Evolutionary conservation across 2,888 invertebrate genomes (phyloP), one percentile per base, ranked within the genome.

Genomic region (Caradrina clavipalpis): DNA sequence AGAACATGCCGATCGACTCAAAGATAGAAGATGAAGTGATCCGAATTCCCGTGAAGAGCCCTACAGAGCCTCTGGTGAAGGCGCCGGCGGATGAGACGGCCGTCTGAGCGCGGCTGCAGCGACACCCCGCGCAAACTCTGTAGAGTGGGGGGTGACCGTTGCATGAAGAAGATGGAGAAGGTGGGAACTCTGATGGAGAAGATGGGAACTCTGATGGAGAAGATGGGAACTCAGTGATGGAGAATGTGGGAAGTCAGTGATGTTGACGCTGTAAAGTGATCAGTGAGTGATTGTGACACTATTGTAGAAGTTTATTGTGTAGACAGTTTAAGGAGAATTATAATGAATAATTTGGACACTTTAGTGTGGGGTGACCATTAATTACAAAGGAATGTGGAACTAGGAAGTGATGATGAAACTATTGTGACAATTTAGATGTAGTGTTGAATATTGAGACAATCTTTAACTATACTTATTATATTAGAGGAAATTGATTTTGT

Each of bases 1-100:
- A 96, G 95, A 96, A 96, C 83, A 88, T 95, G 89, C 95, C 95
- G 19, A 89, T 90, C 35, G 96, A 96, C 21, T 84, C 91, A 0
- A 96, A 95, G 61, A 51, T 94, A 10, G 95, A 95, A 57, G 95
- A 95, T 10, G 96, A 95, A 60, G 88, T 95, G 31, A 89, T 95
- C 78, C 83, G 93, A 0, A 91, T 94, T 2, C 92, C 94, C 0
- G 87, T 91, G 47, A 88, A 88, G 80, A 88, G 87, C 62, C 87
- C 92, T 15, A 84, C 90, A 2, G 90, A 90, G 80, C 81, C 85
- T 5, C 82, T 76, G 72, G 85, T 76, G 72, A 87, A 86, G 80
- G 82, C 88, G 2, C 87, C 89, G 26, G 90, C 94, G 1, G 95
- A 95, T 84, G 96, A 96, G 89, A 96, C 96, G 8, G 94, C 96